Conservation (phyloP, 1,140 invertebrate genomes). For the Zaprionus gabonicus region DNA sequence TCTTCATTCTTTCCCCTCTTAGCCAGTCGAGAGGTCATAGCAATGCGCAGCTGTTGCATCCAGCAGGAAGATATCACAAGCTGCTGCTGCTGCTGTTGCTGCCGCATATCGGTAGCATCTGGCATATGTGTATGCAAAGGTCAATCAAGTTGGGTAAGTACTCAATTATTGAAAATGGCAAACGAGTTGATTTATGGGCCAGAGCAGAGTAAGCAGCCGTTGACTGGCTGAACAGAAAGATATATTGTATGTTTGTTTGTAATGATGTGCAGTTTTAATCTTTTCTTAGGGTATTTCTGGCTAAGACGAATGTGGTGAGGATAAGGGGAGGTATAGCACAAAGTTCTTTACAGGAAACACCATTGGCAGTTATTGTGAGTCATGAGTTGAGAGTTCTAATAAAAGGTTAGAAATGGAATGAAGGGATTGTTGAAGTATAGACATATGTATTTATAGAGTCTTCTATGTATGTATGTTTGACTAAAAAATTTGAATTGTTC, state of each 20-base stretch:
- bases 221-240: neutral
- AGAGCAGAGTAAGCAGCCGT: neutral
- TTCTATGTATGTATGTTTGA: too few relatives aligned
- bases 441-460: too few relatives aligned
- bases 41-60: neutral
- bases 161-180: constrained; percentile 18
- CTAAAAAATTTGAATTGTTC: too few relatives aligned
- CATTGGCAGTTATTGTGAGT: neutral
- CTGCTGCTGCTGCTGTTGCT: neutral
- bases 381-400: neutral
- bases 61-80: neutral
- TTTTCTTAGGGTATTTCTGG: neutral
- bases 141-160: constrained; percentile 26
- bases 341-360: neutral
- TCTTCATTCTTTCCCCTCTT: neutral
- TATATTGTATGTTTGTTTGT: neutral
- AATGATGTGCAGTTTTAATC: neutral
- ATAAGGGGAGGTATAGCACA: neutral
- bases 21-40: too few relatives aligned
- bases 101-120: constrained; percentile 14
- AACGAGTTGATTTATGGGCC: constrained; percentile 32
- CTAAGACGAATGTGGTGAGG: neutral
- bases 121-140: constrained; percentile 57
- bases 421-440: neutral
- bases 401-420: neutral